Evolutionary conservation across 2,888 invertebrate genomes (phyloP).

Genomic region (Leptodirus hochenwartii): DNA sequence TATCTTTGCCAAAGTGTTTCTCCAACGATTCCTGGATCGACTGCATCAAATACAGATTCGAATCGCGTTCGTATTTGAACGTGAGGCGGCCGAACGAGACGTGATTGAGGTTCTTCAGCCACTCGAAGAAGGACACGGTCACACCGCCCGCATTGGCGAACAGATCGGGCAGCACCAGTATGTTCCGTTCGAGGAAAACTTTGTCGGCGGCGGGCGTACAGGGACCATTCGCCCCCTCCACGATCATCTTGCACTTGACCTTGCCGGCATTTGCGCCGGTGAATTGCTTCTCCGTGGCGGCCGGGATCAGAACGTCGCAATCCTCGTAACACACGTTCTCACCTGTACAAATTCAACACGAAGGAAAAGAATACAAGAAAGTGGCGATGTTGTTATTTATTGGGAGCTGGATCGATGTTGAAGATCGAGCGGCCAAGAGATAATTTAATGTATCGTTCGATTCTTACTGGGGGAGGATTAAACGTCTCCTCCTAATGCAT

Average conservation of each 20-base stretch:
- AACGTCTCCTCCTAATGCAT: no score
- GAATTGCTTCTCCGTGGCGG: constrained; percentile 83
- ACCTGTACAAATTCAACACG: no score
- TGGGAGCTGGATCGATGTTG: no score
- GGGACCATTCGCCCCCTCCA: constrained; percentile 86
- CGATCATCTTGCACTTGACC: constrained; percentile 63
- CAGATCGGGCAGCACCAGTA: constrained; percentile 67
- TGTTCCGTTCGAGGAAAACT: constrained; percentile 49
- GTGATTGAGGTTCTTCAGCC: constrained; percentile 79
- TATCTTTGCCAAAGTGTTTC: constrained; percentile 14
- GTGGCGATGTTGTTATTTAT: no score
- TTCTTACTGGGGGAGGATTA: no score
- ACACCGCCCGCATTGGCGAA: constrained; percentile 69
- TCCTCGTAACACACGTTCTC: constrained; percentile 64
- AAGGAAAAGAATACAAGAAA: no score
- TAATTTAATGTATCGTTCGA: no score
- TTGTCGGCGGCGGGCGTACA: constrained; percentile 70
- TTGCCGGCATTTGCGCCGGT: constrained; percentile 68
- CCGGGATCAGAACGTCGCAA: constrained; percentile 89
- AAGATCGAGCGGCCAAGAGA: no score
- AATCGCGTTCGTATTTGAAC: constrained; percentile 77
- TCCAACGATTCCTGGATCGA: constrained; percentile 38
- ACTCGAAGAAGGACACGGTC: constrained; percentile 84
- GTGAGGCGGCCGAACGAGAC: constrained; percentile 72
- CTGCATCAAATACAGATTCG: constrained; percentile 44